Base-by-base conservation (phyloP, 1,140 invertebrate species). In the Drosophila asahinai region DNA sequence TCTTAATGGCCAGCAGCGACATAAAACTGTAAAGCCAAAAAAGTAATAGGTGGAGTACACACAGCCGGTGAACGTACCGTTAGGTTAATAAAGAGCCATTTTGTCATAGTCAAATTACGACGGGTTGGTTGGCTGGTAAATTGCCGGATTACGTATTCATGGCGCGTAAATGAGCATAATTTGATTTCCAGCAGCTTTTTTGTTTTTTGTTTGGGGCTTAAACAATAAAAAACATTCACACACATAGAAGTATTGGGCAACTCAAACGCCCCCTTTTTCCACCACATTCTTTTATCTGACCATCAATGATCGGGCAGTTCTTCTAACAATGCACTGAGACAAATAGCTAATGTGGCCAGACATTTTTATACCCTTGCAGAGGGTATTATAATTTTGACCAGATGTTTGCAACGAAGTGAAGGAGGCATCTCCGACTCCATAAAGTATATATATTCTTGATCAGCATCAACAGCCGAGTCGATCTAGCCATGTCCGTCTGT, bases 81-180 rank as follows among this genome's bases (percentile, higher is more conserved):
- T 86, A 86, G 54, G 64, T 83, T 83, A 68, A 80, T 71, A 83
- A 83, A 80, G 58, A 80, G 48, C 43, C 78, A 86, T 86, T 86
- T 86, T 86, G 83, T 86, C 75, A 86, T 86, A 86, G 78, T 67
- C 63, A 80, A 83, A 72, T 77, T 63, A 77, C 70, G 71, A 71
- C 33, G 40, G 57, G 19, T 40, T 57, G 33, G 33, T 19, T 36
- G 17, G 66, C 11, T 27, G 47, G 33, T 42, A 57, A 71, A 52
- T 49, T 30, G 57, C 54, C 45, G 54, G 61, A 87, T 87, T 87
- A 83, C 80, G 80, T 87, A 87, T 87, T 81, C 84, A 67, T 58
- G 77, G 60, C 81, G 77, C 84, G 80, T 87, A 86, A 87, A 87
- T 83, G 76, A 76, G 62, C 79, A 86, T 86, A 86, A 86, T 86